A percentile compares a stretch with the other conserved stretches of the same genome.
phyloP scores from a whole-genome alignment of 1,140 invertebrate species.

The Globodera ellingtonae region DNA sequence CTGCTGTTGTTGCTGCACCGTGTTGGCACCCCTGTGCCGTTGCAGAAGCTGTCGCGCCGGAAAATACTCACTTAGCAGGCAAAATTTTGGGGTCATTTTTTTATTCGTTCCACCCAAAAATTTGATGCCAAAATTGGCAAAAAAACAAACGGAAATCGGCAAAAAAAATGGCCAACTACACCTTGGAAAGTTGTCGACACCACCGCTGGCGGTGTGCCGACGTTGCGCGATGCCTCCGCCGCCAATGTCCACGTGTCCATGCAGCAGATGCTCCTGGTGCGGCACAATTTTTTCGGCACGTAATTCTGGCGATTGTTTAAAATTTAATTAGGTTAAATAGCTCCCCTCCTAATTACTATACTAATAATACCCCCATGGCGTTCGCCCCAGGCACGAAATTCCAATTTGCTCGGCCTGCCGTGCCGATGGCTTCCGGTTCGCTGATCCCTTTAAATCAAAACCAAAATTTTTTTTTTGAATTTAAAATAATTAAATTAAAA shows the following conservation, averaged over 20 bases:
- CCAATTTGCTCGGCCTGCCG: constrained; percentile 59
- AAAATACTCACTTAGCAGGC: constrained; percentile 15
- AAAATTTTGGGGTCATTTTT: not conserved
- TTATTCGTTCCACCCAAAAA: not conserved
- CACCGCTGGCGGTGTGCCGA: constrained; percentile 38
- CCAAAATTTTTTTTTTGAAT: not conserved
- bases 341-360: not conserved
- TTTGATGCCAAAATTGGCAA: not conserved
- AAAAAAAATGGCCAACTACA: not conserved
- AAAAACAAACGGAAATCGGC: not conserved
- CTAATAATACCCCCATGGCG: constrained; percentile 52
- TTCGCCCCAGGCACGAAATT: constrained; percentile 62
- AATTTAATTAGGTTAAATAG: constrained; percentile 1
- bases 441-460: constrained; percentile 36
- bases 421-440: constrained; percentile 50
- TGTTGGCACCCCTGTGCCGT: not conserved
- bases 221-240: constrained; percentile 50
- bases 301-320: constrained; percentile 48
- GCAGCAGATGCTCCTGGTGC: constrained; percentile 52
- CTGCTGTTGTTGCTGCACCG: not conserved
- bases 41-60: constrained; percentile 1
- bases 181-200: constrained; percentile 7
- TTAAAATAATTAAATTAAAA: too few relatives aligned
- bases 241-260: constrained; percentile 46
- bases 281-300: constrained; percentile 60